Base-by-base conservation (phyloP, 2,797 vertebrate species). In the Dallia pectoralis region DNA sequence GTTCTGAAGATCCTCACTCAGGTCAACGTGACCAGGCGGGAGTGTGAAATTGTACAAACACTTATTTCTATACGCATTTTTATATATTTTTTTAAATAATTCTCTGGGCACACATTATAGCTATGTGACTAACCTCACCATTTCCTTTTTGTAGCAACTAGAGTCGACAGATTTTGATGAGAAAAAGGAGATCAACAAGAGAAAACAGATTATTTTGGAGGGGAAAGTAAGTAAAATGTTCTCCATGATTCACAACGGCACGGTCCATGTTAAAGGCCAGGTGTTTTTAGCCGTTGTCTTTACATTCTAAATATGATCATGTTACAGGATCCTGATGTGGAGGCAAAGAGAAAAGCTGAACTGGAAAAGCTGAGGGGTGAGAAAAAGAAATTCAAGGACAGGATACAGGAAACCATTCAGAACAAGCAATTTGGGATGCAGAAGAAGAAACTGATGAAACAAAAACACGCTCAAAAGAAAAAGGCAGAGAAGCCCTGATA, bases 161-260 rank as follows among this genome's bases (percentile, higher is more conserved):
- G 98, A 99, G 82, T 93, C 95, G 0, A 93, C 89, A 0, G 95
- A 97, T 80, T 98, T 99, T 62, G 96, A 97, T 5, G 96, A 99
- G 89, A 99, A 96, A 88, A 98, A 96, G 59, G 96, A 98, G 81
- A 97, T 96, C 70, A 96, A 99, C 81, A 99, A 98, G 81, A 92
- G 95, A 86, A 99, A 99, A 66, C 95, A 98, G 82, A 81, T 99
- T 89, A 97, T 99, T 83, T 85, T 98, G 6, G 96, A 98, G 71
- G 97, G 98, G 12, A 98, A 97, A 94, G 98, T 94, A 83, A 82
- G 90, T 29, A n/a, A n/a, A 30, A 12, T 59, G 53, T 59, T 59
- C 53, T 25, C 16, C 53, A 25, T 59, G 53, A 59, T 9, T 25
- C 22, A 27, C 53, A 59, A n/a, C 53, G 12, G n/a, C 53, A 27